Evolutionary conservation across 2,113 vertebrate species (phyloP).

Genomic region (Ictalurus punctatus): DNA sequence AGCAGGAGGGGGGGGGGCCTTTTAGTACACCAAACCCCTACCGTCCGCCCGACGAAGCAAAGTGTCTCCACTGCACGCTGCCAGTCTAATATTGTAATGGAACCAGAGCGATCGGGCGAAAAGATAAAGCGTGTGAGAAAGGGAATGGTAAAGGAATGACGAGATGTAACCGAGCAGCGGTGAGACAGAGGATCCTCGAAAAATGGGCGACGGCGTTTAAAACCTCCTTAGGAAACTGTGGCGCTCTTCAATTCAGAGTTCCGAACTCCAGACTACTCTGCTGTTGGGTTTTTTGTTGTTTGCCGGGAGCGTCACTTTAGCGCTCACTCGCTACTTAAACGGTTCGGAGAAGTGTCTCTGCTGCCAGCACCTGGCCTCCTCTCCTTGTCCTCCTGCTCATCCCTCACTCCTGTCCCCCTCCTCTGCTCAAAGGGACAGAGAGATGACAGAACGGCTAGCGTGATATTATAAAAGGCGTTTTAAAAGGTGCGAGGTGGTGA

Average conservation of each 20-base stretch:
- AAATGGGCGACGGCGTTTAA: slow-evolving; percentile 67
- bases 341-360: slow-evolving; percentile 70
- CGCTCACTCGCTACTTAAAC: slow-evolving; percentile 57
- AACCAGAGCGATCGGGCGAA: neutral
- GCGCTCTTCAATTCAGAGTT: neutral
- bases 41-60: neutral
- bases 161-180: slow-evolving; percentile 27
- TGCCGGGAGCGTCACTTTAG: neutral
- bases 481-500: neutral
- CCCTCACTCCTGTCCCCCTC: slow-evolving; percentile 14
- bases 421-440: neutral
- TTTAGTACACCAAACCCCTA: neutral
- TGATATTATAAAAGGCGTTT: neutral
- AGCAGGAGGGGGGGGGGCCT: neutral
- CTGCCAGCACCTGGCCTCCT: slow-evolving; percentile 65
- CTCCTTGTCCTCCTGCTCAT: slow-evolving; percentile 15
- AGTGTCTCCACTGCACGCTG: neutral
- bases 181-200: slow-evolving; percentile 39
- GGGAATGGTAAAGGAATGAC: neutral
- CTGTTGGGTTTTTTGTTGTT: neutral
- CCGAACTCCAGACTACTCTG: neutral
- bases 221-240: slow-evolving; percentile 62
- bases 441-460: neutral
- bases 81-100: slow-evolving; percentile 6
- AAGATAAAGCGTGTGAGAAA: neutral